These are phyloP conservation scores for Drosophila nebulosa DNA, from an alignment of 1,140 invertebrate genomes.

Conservation along the genomic window DNA sequence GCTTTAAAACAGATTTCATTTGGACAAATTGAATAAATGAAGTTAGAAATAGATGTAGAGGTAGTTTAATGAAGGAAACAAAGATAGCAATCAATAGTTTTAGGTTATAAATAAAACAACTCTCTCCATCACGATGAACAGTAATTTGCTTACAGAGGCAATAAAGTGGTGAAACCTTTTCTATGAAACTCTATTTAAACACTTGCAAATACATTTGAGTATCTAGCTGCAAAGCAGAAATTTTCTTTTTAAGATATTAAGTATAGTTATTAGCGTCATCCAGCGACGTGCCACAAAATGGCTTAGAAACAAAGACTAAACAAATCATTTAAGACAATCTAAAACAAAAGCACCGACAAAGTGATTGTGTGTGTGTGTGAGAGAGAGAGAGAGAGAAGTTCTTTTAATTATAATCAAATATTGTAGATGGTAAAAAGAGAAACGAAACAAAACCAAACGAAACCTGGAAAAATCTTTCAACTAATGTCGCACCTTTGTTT, in stretches of 20 bases:
- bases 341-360: neutral
- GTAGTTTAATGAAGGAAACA: too few relatives aligned
- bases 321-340: neutral
- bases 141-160: too few relatives aligned
- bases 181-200: too few relatives aligned
- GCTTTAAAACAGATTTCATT: neutral
- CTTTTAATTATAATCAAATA: slow-evolving; percentile 2
- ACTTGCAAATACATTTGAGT: too few relatives aligned
- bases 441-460: neutral
- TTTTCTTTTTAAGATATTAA: neutral
- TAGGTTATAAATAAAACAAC: too few relatives aligned
- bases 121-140: too few relatives aligned
- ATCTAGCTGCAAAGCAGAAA: neutral
- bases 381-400: neutral
- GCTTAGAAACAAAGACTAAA: neutral
- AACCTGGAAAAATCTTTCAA: slow-evolving; percentile 10
- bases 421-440: neutral
- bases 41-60: neutral
- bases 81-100: too few relatives aligned
- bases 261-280: neutral
- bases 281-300: neutral
- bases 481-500: slow-evolving; percentile 63
- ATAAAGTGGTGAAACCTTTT: too few relatives aligned
- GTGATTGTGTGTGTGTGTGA: neutral
- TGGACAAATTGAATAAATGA: too few relatives aligned